Base-by-base conservation (phyloP, 1,140 invertebrate species). In the Brachystomella parvula region DNA sequence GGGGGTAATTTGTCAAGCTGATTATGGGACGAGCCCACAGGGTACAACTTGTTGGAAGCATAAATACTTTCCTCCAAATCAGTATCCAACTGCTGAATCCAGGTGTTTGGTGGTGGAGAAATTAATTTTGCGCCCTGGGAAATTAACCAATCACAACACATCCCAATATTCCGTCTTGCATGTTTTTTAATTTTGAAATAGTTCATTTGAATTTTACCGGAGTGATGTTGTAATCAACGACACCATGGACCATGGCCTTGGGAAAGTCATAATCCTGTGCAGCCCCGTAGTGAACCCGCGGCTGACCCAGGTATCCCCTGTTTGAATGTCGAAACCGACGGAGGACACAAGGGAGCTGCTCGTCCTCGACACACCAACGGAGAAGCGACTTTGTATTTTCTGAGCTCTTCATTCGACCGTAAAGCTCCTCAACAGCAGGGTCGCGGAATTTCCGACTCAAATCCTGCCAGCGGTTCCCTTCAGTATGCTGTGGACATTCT, bases 191-290 rank as follows among this genome's bases (percentile, higher is more conserved):
- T 39, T 35, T 63, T 56, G 39, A 61, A 19, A 63, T 12, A 44
- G 21, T n/a, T n/a, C n/a, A n/a, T n/a, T 35, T 44, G 32, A 44
- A 44, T 53, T 28, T 58, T 39, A 58, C 63, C 28, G 53, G 35
- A 26, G 66, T 64, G 12, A 29, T 2, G 2, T 64, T 57, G 30
- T 64, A 35, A 21, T 47, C 39, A 15, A 68, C 29, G 31, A 66
- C 29, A 1, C 71, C 71, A 65, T 73, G 71, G 30, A 62, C 64
- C 17, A 73, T 17, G 21, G 61, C n/a, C 29, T 60, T 66, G n/a
- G 71, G 71, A 47, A 63, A 64, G 39, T 73, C 68, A 2, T 47
- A 58, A 39, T 73, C 71, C 59, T 73, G 68, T 1, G 71, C 68
- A 19, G 68, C 71, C 30, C 71, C 71, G 58, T 68, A 68, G 61